Evolutionary conservation across 2,888 invertebrate species (phyloP).

Genomic region (Clusia tigrina): DNA sequence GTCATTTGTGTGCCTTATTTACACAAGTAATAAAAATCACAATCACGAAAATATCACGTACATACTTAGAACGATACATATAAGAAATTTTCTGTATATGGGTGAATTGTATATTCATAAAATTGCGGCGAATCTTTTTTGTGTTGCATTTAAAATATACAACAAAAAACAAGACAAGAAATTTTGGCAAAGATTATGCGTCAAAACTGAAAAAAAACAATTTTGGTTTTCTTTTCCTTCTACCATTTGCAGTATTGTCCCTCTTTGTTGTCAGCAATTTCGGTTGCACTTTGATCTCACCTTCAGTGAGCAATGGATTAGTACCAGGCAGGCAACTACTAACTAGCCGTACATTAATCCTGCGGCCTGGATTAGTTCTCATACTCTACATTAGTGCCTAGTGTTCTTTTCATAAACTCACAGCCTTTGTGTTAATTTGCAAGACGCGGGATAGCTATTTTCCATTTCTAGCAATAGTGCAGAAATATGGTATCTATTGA

Average conservation of each 20-base stretch:
- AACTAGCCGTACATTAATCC: slow-evolving; percentile 35
- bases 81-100: neutral
- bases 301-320: neutral
- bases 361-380: slow-evolving; percentile 46
- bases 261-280: neutral
- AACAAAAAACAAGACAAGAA: neutral
- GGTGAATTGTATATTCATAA: neutral
- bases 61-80: no score
- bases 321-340: slow-evolving; percentile 49
- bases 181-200: neutral
- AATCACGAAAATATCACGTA: slow-evolving; percentile 13
- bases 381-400: slow-evolving; percentile 13
- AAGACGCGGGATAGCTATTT: neutral
- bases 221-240: neutral
- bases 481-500: neutral
- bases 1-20: slow-evolving; percentile 5
- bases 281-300: slow-evolving; percentile 6
- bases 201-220: neutral
- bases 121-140: neutral
- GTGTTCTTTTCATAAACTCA: neutral
- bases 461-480: neutral
- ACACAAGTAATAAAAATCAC: slow-evolving; percentile 9
- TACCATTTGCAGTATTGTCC: neutral
- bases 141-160: neutral
- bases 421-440: neutral